Evolutionary conservation across 2,797 vertebrate species (phyloP), one percentile per base, ranked within the genome.

Genomic region (Tangara arthus): DNA sequence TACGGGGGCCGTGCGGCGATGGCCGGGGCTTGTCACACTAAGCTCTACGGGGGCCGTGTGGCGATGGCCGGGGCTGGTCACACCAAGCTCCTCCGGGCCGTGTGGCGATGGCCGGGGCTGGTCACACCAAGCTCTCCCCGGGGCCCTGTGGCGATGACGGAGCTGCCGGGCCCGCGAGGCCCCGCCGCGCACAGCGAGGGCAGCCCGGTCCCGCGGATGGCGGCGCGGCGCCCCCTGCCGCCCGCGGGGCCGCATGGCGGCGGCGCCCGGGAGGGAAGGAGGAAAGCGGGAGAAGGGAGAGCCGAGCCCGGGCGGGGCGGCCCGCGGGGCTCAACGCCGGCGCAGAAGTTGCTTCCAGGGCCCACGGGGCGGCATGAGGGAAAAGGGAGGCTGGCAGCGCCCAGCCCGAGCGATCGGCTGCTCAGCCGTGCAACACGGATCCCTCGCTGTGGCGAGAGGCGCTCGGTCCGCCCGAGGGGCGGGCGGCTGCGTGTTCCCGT

Each of bases 341-440:
- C 20, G 20, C 37, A 3, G 11, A 44, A 24, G 4, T 19, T 17
- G 6, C 8, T 37, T 34, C 7, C 37, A 35, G 17, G 22, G 70
- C 27, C 22, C 7, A 7, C 2, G 8, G n/a, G 41, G 21, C 9
- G 8, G 37, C 24, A 0, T 2, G 24, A 37, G 20, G 30, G 63
- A 9, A 47, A 13, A 11, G 2, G 37, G 20, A 4, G 13, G 42
- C 47, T 11, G 12, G 24, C 22, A 28, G 41, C 12, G 3, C 63
- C 5, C 22, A 12, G 44, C 23, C 60, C 2, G 23, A 42, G 34
- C 60, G 5, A 27, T 59, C 7, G 9, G 44, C 71, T 28, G 28
- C 32, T 47, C 20, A 16, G 39, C 50, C 61, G 18, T 15, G 39
- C 18, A 18, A 8, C 57, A 2, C 9, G 5, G 4, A 22, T 0